Evolutionary conservation across 2,888 invertebrate species (phyloP).

Genomic region (Eupithecia vulgata): DNA sequence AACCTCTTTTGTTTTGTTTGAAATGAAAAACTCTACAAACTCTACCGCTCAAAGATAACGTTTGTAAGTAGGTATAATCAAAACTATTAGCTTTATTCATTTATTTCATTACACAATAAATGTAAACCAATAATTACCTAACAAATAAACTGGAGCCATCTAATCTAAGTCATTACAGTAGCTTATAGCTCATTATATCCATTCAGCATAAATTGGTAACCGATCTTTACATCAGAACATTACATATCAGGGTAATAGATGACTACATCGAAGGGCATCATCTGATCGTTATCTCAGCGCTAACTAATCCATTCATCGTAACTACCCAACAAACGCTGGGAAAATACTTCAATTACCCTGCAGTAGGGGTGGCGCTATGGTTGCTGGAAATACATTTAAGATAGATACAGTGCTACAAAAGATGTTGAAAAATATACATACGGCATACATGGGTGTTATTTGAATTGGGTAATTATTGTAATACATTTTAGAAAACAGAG

Average conservation of each 20-base stretch:
- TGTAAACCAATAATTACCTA: neutral
- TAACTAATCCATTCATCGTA: constrained; percentile 78
- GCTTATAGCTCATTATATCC: neutral
- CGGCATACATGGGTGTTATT: too few species aligned
- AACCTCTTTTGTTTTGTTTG: too few species aligned
- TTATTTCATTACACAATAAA: neutral
- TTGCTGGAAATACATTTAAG: neutral
- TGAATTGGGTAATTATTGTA: too few species aligned
- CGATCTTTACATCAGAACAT: neutral
- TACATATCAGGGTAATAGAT: neutral
- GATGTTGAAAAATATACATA: too few species aligned
- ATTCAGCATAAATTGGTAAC: constrained; percentile 7
- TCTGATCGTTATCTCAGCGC: constrained; percentile 67
- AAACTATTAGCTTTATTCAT: neutral
- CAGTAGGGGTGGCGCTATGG: neutral
- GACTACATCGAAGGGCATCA: constrained; percentile 40
- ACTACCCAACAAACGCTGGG: constrained; percentile 73
- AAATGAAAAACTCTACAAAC: neutral
- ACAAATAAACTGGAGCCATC: neutral
- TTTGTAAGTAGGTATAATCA: neutral
- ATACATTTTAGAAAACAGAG: too few species aligned
- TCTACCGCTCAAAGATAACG: neutral
- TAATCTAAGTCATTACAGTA: neutral
- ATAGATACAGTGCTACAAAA: too few species aligned
- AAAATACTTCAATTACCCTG: constrained; percentile 77